Percentiles rank a stretch among this genome's conserved stretches.
Evolutionary conservation across 2,797 vertebrate species (phyloP).

Genomic region (Hippoglossus hippoglossus): DNA sequence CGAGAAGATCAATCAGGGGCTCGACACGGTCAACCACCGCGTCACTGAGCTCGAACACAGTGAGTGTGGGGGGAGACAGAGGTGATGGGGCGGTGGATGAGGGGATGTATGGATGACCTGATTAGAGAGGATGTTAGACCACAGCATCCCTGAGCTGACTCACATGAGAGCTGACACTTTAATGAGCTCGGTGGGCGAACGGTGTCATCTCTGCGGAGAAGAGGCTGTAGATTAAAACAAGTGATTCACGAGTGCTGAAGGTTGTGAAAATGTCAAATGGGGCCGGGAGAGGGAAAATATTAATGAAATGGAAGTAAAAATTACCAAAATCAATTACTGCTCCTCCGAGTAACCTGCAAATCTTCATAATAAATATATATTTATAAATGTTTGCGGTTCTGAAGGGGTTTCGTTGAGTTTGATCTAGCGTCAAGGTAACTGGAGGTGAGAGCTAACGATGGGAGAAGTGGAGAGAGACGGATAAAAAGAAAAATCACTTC

Average conservation of each 20-base stretch:
- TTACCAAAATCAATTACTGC: too few species aligned
- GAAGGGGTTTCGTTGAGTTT: not conserved
- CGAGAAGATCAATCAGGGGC: conserved; percentile 81
- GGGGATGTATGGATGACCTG: not conserved
- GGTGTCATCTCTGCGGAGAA: conserved; percentile 41
- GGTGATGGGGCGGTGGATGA: not conserved
- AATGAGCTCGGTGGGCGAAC: conserved; percentile 51
- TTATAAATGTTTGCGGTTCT: not conserved
- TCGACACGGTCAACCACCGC: conserved; percentile 78
- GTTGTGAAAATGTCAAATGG: conserved; percentile 50
- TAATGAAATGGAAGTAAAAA: not conserved
- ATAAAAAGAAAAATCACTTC: conserved; percentile 4
- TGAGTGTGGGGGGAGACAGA: conserved; percentile 59
- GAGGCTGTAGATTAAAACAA: conserved; percentile 42
- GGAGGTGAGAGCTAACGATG: not conserved
- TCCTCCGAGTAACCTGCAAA: not conserved
- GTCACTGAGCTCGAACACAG: conserved; percentile 82
- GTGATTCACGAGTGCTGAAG: conserved; percentile 51
- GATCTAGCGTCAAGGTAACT: not conserved
- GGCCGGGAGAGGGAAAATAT: not conserved
- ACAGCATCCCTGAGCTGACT: conserved; percentile 1
- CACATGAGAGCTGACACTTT: conserved; percentile 49
- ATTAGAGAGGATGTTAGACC: conserved; percentile 3
- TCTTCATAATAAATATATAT: not conserved
- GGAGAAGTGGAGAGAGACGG: too few species aligned